These are phyloP conservation scores for Meleagris gallopavo DNA, from an alignment of 2,113 vertebrate species.

Conservation along the genomic window DNA sequence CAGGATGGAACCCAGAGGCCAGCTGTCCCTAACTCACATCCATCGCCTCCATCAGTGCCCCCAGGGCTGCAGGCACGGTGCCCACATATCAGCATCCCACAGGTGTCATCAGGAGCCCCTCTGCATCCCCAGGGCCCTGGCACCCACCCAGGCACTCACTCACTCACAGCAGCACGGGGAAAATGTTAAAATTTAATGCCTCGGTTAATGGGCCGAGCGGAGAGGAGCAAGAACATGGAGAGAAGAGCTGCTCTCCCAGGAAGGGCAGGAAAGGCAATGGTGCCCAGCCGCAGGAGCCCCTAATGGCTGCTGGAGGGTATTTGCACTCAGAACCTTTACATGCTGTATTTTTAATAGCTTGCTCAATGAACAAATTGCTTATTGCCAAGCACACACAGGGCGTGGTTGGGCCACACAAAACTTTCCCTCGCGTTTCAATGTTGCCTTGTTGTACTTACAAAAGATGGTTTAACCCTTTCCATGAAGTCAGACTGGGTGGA, in stretches of 20 bases:
- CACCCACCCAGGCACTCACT: constrained; percentile 24
- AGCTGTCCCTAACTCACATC: not conserved
- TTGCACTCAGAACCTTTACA: not conserved
- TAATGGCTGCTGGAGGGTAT: not conserved
- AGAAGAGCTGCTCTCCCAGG: not conserved
- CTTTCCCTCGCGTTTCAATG: not conserved
- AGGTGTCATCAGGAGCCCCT: not conserved
- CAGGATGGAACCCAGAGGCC: fast-evolving
- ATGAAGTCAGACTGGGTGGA: fast-evolving
- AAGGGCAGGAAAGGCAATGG: not conserved
- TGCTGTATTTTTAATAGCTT: not conserved
- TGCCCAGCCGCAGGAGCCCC: not conserved
- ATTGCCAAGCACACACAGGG: not conserved
- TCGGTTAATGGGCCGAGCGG: not conserved
- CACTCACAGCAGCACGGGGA: not conserved
- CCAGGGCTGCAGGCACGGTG: not conserved
- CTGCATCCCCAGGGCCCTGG: not conserved
- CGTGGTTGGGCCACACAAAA: not conserved
- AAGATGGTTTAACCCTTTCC: not conserved
- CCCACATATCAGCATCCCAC: not conserved
- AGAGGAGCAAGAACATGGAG: not conserved
- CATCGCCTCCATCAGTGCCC: not conserved
- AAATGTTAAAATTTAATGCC: constrained; percentile 63
- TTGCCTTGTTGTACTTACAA: not conserved
- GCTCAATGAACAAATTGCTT: not conserved